Percentiles rank a stretch among this genome's conserved stretches.
Evolutionary conservation across 2,113 vertebrate genomes (phyloP).

Genomic region (Oreochromis spilurus): DNA sequence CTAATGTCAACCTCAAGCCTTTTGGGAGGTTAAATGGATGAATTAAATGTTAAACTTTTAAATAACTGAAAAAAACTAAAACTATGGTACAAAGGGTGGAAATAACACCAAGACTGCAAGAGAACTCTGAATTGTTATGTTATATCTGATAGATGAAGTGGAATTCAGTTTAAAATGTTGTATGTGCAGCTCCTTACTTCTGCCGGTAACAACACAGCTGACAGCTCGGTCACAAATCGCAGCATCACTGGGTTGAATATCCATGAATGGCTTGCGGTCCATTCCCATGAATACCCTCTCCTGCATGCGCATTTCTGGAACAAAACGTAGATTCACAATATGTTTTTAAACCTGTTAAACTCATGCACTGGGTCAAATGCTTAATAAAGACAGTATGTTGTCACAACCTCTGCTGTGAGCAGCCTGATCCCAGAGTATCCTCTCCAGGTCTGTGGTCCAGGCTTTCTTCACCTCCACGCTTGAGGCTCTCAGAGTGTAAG

Average conservation of each 20-base stretch:
- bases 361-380: not conserved
- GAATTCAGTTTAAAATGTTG: not conserved
- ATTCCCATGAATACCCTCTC: constrained; percentile 80
- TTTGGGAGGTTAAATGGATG: not conserved
- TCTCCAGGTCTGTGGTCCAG: constrained; percentile 76
- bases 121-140: not conserved
- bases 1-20: not conserved
- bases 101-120: not conserved
- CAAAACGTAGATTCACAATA: not conserved
- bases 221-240: constrained; percentile 73
- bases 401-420: constrained; percentile 67
- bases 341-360: not conserved
- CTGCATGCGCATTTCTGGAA: constrained; percentile 75
- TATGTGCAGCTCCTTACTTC: constrained; percentile 56
- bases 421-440: constrained; percentile 76
- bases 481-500: constrained; percentile 66
- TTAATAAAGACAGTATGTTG: not conserved
- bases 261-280: constrained; percentile 73
- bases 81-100: not conserved
- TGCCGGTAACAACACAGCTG: constrained; percentile 49
- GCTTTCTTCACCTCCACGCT: constrained; percentile 69
- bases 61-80: not conserved
- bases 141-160: not conserved
- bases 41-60: not conserved
- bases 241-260: constrained; percentile 74